These are phyloP conservation scores for Lymantria monacha DNA, from an alignment of 2,888 invertebrate species.

Conservation along the genomic window DNA sequence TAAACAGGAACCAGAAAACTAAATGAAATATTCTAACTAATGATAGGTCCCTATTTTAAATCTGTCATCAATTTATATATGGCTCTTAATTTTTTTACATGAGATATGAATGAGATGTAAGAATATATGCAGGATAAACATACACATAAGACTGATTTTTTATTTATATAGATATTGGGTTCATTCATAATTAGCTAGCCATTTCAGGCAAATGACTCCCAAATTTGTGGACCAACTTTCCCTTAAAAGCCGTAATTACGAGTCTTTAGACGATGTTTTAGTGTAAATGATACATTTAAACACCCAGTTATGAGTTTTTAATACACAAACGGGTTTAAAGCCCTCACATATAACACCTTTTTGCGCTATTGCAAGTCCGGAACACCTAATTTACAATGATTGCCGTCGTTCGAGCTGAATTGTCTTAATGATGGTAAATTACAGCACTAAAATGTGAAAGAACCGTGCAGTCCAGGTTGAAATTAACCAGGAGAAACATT, in stretches of 20 bases:
- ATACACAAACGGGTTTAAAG: constrained; percentile 48
- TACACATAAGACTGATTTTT: too few relatives aligned
- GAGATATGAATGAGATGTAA: too few relatives aligned
- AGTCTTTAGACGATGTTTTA: constrained; percentile 52
- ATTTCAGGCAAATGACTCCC: constrained; percentile 11
- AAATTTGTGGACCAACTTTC: constrained; percentile 26
- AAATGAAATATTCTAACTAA: too few relatives aligned
- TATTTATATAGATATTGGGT: too few relatives aligned
- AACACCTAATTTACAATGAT: constrained; percentile 73
- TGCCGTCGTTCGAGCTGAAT: constrained; percentile 67
- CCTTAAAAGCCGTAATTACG: constrained; percentile 41
- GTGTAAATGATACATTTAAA: constrained; percentile 52
- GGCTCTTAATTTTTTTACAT: too few relatives aligned
- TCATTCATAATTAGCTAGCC: not conserved
- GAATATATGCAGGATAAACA: too few relatives aligned
- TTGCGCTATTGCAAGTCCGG: constrained; percentile 58
- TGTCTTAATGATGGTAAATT: constrained; percentile 75
- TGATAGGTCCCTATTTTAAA: too few relatives aligned
- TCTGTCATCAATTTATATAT: too few relatives aligned
- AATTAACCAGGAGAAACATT: constrained; percentile 45
- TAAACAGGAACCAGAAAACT: too few relatives aligned
- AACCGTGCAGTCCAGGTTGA: constrained; percentile 50
- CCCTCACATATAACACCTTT: constrained; percentile 68
- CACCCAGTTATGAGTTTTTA: constrained; percentile 51
- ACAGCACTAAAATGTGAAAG: constrained; percentile 52